Conservation (phyloP, 2,797 vertebrate species). For the Neoniphon sammara region DNA sequence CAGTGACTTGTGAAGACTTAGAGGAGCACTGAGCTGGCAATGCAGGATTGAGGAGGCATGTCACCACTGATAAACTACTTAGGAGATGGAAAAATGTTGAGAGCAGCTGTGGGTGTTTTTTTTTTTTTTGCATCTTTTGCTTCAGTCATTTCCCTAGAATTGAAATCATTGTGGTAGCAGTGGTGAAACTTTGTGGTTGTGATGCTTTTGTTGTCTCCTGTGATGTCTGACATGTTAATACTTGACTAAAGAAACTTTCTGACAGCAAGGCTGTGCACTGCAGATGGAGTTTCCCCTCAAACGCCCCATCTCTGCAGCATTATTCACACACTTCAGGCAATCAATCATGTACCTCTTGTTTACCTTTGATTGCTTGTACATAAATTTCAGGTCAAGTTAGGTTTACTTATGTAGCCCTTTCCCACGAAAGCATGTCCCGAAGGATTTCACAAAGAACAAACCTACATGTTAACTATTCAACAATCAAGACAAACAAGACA, state of each 20-base stretch:
- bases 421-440: too few relatives aligned
- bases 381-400: too few relatives aligned
- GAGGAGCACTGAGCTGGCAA: conserved; percentile 35
- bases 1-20: neutral
- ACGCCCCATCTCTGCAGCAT: neutral
- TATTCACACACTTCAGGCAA: neutral
- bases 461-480: too few relatives aligned
- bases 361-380: too few relatives aligned
- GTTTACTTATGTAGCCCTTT: too few relatives aligned
- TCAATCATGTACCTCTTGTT: conserved; percentile 3
- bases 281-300: conserved; percentile 30
- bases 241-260: conserved; percentile 49
- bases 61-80: neutral
- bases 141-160: conserved; percentile 38
- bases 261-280: conserved; percentile 14
- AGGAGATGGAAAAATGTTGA: neutral
- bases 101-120: neutral
- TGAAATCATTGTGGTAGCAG: conserved; percentile 17
- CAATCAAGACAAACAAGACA: too few relatives aligned
- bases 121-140: neutral
- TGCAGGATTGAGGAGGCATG: conserved; percentile 7
- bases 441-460: too few relatives aligned
- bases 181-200: conserved; percentile 43
- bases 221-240: conserved; percentile 55
- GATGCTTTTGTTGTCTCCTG: conserved; percentile 24